These are phyloP conservation scores for Cheiracanthium punctorium DNA, from an alignment of 2,888 invertebrate species.

Conservation along the genomic window DNA sequence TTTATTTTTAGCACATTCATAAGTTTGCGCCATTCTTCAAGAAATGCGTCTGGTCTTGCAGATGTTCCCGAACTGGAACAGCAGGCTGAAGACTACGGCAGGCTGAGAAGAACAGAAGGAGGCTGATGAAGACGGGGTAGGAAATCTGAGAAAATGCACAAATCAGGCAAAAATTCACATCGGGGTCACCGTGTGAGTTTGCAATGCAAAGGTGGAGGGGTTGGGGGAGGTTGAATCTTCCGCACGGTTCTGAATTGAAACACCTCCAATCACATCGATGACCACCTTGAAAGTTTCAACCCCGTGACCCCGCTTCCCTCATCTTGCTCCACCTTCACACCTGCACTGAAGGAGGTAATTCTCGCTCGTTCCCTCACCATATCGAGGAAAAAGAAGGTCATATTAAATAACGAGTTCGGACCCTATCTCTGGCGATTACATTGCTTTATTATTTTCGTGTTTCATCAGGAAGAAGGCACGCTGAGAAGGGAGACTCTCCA, in stretches of 20 bases:
- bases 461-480: too few relatives aligned
- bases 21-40: too few relatives aligned
- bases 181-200: not conserved
- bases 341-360: slow-evolving; percentile 12
- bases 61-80: too few relatives aligned
- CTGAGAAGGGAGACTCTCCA: too few relatives aligned
- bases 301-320: too few relatives aligned
- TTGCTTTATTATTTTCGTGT: too few relatives aligned
- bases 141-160: not conserved
- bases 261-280: not conserved
- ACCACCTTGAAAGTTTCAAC: slow-evolving; percentile 27
- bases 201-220: not conserved
- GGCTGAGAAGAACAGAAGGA: too few relatives aligned
- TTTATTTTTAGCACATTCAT: too few relatives aligned
- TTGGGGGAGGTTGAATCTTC: not conserved
- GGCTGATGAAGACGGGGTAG: not conserved
- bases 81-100: too few relatives aligned
- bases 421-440: not conserved
- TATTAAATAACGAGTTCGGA: not conserved
- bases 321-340: slow-evolving; percentile 36
- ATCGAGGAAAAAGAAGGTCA: slow-evolving; percentile 4
- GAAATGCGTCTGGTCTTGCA: too few relatives aligned
- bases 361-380: not conserved
- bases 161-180: not conserved
- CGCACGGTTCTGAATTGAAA: not conserved